A percentile compares a stretch with the other conserved stretches of the same genome.
Conservation (phyloP, 2,113 vertebrate genomes). For the Chlamydotis undulata region DNA sequence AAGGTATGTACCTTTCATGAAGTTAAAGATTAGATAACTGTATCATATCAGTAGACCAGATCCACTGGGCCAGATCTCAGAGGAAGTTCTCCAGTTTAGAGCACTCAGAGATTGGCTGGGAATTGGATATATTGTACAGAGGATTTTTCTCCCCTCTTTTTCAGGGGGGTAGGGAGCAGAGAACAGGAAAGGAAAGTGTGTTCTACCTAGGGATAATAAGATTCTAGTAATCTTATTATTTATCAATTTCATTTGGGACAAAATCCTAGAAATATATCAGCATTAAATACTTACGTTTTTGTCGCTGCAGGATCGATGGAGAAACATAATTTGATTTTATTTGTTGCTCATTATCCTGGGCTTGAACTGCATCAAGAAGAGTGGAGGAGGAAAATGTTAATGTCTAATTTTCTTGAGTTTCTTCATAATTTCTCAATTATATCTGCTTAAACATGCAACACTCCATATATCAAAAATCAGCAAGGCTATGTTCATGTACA, state of each 20-base stretch:
- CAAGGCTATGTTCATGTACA: background rate
- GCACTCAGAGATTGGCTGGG: background rate
- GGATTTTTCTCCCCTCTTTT: background rate
- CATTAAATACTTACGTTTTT: slow-evolving; percentile 18
- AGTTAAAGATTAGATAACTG: slow-evolving; percentile 44
- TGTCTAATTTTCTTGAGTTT: background rate
- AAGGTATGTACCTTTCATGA: slow-evolving; percentile 10
- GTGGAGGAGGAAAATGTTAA: background rate
- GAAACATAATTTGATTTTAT: background rate
- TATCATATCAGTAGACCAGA: background rate
- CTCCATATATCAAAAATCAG: background rate
- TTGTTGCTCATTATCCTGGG: background rate
- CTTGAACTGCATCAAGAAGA: slow-evolving; percentile 32
- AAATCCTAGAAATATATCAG: background rate
- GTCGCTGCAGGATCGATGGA: background rate
- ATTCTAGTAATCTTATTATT: background rate
- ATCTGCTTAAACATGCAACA: background rate
- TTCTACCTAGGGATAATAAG: background rate
- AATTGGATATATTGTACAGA: background rate
- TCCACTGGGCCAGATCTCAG: background rate
- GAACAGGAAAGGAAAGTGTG: background rate
- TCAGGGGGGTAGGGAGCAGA: rapidly evolving
- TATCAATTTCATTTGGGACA: background rate
- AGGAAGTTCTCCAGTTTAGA: background rate
- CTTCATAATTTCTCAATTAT: background rate